Percentiles rank a stretch among this genome's conserved stretches.
Evolutionary conservation across 2,113 vertebrate species (phyloP).

Genomic region (Eira barbara): DNA sequence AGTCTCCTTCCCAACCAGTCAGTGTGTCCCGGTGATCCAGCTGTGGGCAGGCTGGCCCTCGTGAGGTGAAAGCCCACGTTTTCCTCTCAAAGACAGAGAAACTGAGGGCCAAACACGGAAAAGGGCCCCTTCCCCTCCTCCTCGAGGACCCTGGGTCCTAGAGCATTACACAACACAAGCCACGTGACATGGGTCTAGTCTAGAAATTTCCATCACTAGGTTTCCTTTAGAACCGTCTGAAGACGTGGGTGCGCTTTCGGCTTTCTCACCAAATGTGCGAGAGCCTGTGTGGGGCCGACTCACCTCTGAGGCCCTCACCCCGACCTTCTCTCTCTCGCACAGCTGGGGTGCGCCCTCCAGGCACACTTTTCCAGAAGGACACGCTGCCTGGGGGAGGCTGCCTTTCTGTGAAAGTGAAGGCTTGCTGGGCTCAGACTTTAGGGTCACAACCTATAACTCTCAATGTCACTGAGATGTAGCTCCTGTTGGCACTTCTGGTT

Average conservation of each 20-base stretch:
- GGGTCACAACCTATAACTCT: fast-evolving
- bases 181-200: fast-evolving
- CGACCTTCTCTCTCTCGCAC: fast-evolving
- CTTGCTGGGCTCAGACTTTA: fast-evolving
- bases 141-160: no score
- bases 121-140: no score
- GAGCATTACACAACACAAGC: fast-evolving
- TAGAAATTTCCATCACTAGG: fast-evolving
- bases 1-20: fast-evolving
- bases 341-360: fast-evolving
- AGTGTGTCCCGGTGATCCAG: fast-evolving
- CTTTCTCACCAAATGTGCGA: fast-evolving
- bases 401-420: fast-evolving
- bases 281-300: fast-evolving
- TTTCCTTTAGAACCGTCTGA: not conserved
- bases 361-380: not conserved
- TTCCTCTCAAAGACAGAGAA: not conserved
- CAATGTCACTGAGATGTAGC: fast-evolving
- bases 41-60: fast-evolving
- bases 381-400: fast-evolving
- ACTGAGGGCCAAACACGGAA: not conserved
- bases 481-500: fast-evolving
- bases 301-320: not conserved
- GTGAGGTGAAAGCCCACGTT: fast-evolving
- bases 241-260: fast-evolving